Conservation (phyloP, 2,113 vertebrate species). For the Oenanthe oenanthe region DNA sequence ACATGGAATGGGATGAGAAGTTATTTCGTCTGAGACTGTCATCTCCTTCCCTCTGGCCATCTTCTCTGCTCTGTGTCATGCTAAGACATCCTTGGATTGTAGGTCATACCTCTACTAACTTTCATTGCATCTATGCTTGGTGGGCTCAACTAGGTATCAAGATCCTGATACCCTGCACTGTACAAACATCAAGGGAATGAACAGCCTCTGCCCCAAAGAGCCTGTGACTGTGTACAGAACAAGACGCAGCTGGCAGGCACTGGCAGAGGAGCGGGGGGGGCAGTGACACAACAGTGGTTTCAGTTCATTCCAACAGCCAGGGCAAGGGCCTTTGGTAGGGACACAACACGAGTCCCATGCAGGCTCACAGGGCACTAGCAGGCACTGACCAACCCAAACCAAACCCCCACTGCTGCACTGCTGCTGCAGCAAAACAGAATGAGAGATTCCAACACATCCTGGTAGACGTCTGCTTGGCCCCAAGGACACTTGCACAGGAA, state of each 20-base stretch:
- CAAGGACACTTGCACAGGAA: neutral
- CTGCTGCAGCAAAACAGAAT: neutral
- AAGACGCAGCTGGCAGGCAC: neutral
- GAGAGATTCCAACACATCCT: neutral
- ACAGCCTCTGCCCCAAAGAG: neutral
- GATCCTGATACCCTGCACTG: rapidly evolving
- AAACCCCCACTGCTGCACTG: too few relatives aligned
- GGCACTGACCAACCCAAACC: neutral
- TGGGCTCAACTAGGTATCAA: neutral
- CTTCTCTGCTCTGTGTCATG: neutral
- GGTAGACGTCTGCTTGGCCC: neutral
- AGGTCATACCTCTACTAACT: neutral
- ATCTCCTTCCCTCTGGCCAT: neutral
- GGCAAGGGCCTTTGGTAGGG: neutral
- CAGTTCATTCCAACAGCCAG: neutral
- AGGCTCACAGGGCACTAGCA: neutral
- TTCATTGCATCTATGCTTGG: neutral
- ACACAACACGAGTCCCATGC: rapidly evolving
- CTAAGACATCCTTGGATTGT: neutral
- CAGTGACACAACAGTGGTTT: neutral
- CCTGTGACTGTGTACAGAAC: rapidly evolving
- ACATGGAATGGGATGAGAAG: neutral
- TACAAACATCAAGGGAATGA: neutral
- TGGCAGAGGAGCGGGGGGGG: neutral
- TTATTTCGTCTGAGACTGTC: neutral